Evolutionary conservation across 2,113 vertebrate species (phyloP).

Genomic region (Periophthalmodon schlosseri): DNA sequence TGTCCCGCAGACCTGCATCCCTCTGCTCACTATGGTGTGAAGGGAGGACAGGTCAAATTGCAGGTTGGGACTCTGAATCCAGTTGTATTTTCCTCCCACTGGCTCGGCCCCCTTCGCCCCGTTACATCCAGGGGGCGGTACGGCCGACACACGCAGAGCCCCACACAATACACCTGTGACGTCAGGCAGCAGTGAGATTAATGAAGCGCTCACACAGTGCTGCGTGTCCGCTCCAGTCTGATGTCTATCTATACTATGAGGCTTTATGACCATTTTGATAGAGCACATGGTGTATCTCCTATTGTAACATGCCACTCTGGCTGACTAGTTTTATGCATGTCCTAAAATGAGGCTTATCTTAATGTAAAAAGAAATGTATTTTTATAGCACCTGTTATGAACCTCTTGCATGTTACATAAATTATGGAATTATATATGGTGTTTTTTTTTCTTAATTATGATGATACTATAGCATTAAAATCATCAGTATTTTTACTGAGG

Average conservation of each 20-base stretch:
- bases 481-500: background rate
- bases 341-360: background rate
- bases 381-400: background rate
- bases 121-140: background rate
- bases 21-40: background rate
- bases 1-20: background rate
- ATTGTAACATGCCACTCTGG: background rate
- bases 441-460: background rate
- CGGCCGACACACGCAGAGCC: background rate
- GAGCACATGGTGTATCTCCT: background rate
- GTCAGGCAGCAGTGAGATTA: constrained; percentile 10
- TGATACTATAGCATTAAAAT: background rate
- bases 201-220: background rate
- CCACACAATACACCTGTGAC: background rate
- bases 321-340: background rate
- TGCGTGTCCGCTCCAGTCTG: background rate
- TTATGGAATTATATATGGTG: background rate
- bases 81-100: constrained; percentile 2
- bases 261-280: background rate
- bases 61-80: constrained; percentile 11
- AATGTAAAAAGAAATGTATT: background rate
- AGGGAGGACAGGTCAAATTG: constrained; percentile 11
- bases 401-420: background rate
- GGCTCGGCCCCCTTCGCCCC: background rate
- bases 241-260: background rate